Evolutionary conservation across 2,888 invertebrate genomes (phyloP).

Genomic region (Drosophila putrida): DNA sequence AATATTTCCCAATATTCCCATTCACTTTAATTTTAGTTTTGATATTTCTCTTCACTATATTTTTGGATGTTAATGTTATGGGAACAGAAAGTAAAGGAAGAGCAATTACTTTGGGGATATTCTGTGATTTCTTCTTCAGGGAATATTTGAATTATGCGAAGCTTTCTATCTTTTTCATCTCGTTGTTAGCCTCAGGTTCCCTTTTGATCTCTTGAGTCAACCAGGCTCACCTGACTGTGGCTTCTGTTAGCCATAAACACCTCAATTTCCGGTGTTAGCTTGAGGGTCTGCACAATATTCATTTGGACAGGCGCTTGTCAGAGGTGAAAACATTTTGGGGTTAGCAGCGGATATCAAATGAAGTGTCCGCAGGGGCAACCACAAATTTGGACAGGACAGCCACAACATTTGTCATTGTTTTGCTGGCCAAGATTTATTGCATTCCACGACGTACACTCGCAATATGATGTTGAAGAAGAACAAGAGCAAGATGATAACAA

Average conservation of each 20-base stretch:
- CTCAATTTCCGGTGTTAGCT: constrained; percentile 31
- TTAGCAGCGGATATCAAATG: constrained; percentile 64
- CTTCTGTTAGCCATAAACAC: constrained; percentile 35
- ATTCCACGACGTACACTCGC: constrained; percentile 44
- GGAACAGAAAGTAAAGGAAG: not conserved
- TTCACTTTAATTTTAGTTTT: too few species aligned
- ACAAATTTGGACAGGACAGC: constrained; percentile 56
- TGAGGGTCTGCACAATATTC: constrained; percentile 33
- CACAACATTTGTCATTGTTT: constrained; percentile 77
- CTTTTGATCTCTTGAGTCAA: not conserved
- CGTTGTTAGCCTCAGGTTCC: constrained; percentile 5
- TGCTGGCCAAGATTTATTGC: constrained; percentile 78
- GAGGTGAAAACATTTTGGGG: constrained; percentile 27
- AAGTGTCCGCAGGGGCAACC: constrained; percentile 70
- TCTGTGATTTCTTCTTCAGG: constrained; percentile 6
- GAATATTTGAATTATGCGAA: constrained; percentile 1
- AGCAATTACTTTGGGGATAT: constrained; percentile 2
- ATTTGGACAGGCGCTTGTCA: constrained; percentile 60
- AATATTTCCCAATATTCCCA: too few species aligned
- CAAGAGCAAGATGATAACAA: constrained; percentile 15
- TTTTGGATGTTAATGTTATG: not conserved
- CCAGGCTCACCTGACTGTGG: constrained; percentile 6
- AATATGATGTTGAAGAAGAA: constrained; percentile 7
- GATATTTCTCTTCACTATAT: too few species aligned
- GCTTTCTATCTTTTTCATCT: not conserved